phyloP scores from a whole-genome alignment of 2,888 invertebrate species.

The Hypselothyrea guttata region DNA sequence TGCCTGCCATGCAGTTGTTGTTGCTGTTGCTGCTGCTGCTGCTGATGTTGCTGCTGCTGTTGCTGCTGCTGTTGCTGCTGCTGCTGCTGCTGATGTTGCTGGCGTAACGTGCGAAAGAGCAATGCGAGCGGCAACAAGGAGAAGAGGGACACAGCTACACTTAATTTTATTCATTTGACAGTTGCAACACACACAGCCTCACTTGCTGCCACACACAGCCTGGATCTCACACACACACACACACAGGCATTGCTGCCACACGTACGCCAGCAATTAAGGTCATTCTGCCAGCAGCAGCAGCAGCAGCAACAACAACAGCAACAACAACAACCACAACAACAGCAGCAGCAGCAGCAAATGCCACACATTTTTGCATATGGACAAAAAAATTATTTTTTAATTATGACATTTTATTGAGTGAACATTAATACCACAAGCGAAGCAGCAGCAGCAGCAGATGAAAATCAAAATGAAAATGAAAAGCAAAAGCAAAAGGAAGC shows the following conservation, averaged over 20 bases:
- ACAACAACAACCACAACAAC: constrained; percentile 20
- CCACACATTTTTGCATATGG: constrained; percentile 30
- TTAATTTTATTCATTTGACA: constrained; percentile 79
- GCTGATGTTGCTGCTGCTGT: constrained; percentile 38
- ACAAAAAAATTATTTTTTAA: constrained; percentile 69
- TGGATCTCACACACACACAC: constrained; percentile 32
- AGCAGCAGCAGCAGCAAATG: constrained; percentile 24
- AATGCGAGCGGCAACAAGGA: constrained; percentile 42
- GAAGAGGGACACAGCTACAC: constrained; percentile 66
- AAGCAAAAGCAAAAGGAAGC: neutral
- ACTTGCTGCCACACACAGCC: constrained; percentile 52
- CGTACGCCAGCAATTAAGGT: constrained; percentile 74
- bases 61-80: constrained; percentile 45
- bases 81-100: no score
- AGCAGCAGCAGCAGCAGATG: neutral
- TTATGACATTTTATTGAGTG: constrained; percentile 76
- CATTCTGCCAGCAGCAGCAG: constrained; percentile 56
- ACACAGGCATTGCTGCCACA: constrained; percentile 66
- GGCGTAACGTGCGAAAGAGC: constrained; percentile 26
- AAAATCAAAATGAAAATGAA: neutral
- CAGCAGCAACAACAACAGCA: constrained; percentile 6
- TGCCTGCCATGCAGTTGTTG: constrained; percentile 63
- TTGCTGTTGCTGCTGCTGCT: constrained; percentile 31
- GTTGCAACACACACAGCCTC: constrained; percentile 61
- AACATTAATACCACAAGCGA: constrained; percentile 52